phyloP scores from a whole-genome alignment of 2,113 vertebrate genomes.

The Pagrus major region DNA sequence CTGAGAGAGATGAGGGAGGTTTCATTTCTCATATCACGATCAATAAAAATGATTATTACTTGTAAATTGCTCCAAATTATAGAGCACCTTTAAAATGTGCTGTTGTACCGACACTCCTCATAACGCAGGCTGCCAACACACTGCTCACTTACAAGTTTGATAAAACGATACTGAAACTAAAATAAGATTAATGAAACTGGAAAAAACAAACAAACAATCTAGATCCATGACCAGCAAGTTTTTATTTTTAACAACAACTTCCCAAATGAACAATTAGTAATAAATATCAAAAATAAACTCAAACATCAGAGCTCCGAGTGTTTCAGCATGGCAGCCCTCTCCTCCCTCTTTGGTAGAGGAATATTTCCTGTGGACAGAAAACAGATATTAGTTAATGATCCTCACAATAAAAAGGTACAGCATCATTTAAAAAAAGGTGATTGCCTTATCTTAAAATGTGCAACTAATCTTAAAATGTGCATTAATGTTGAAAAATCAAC shows the following conservation, averaged over 20 bases:
- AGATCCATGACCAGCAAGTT: background rate
- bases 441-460: too few relatives aligned
- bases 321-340: slow-evolving; percentile 77
- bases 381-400: background rate
- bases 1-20: too few relatives aligned
- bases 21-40: too few relatives aligned
- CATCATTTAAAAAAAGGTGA: too few relatives aligned
- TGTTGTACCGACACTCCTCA: background rate
- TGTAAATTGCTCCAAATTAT: too few relatives aligned
- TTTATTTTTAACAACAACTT: background rate
- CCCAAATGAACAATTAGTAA: background rate
- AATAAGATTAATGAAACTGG: slow-evolving; percentile 13
- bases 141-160: background rate
- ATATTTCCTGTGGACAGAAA: slow-evolving; percentile 89
- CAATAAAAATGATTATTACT: too few relatives aligned
- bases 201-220: background rate
- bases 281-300: background rate
- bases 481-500: background rate
- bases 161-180: slow-evolving; percentile 37
- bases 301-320: slow-evolving; percentile 70
- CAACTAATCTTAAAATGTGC: background rate
- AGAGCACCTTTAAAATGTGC: background rate
- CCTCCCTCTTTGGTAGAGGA: slow-evolving; percentile 86
- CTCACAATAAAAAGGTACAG: background rate
- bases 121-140: background rate